Base-by-base conservation (phyloP, 1,140 invertebrate species). In the Asobara japonica region DNA sequence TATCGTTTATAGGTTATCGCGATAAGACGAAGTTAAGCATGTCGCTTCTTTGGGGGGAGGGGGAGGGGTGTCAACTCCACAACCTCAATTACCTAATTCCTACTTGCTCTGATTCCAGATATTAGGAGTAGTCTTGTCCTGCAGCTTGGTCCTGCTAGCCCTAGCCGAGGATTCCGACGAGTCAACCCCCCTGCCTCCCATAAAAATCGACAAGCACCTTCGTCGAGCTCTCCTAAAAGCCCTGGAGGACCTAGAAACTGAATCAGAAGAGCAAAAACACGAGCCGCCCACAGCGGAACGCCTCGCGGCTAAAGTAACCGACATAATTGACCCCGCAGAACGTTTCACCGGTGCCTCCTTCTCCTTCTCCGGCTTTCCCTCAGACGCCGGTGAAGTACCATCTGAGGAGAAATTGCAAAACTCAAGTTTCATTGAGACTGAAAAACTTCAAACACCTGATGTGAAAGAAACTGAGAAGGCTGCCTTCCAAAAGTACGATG, bases 161-260 rank as follows among this genome's bases (percentile, higher is more conserved):
- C 8, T 22, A 22, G 60, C 38, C 1, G 69, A 71, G 11, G 38
- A 13, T 13, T 25, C 31, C 16, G 41, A 45, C n/a, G 25, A 62
- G 3, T 16, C 25, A 10, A 64, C 27, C n/a, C 29, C 85, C 0
- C 85, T 89, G 25, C 84, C 90, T 6, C 89, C 90, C 2, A 87
- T 91, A 0, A 89, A 90, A 65, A 77, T 94, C 45, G 92, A 93
- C 82, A 92, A 92, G 36, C 91, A 90, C 45, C 88, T 93, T 56
- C 86, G 92, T 4, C 91, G 91, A 82, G 92, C 92, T 1, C 82
- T 94, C n/a, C 81, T 94, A 8, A 91, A 91, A 80, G 92, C 92
- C 1, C 85, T 94, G 0, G 91, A 90, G 48, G 91, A 93, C 73
- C 81, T 93, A 31, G 92, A 94, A 65, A 78, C 81, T 0, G 86